Percentiles rank a stretch among this genome's conserved stretches.
These are phyloP conservation scores for Myotis lucifugus DNA, from an alignment of 2,113 vertebrate genomes.

Conservation along the genomic window DNA sequence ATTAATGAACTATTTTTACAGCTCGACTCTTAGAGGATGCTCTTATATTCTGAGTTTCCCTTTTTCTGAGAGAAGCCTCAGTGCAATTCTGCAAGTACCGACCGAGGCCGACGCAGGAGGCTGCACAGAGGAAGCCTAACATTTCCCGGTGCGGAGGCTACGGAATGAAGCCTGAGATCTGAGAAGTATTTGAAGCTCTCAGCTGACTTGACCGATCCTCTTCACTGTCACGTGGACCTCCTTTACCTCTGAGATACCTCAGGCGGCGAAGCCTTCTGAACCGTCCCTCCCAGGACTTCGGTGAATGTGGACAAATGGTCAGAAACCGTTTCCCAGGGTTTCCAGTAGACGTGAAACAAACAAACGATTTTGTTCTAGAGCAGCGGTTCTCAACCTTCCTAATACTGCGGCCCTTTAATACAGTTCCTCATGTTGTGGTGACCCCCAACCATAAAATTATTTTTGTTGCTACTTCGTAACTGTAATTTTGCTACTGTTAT, in stretches of 20 bases:
- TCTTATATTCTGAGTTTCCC: neutral
- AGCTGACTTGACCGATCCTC: neutral
- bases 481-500: no score
- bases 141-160: neutral
- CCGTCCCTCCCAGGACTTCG: neutral
- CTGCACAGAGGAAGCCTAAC: neutral
- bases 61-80: neutral
- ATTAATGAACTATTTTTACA: neutral
- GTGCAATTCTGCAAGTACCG: neutral
- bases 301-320: neutral
- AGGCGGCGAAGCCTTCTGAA: neutral
- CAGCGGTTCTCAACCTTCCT: no score
- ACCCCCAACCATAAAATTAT: no score
- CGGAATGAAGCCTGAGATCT: neutral
- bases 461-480: no score
- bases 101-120: neutral
- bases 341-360: neutral
- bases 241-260: neutral
- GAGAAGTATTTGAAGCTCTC: neutral
- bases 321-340: neutral
- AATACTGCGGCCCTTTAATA: no score
- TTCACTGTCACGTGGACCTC: neutral
- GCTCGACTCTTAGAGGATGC: neutral
- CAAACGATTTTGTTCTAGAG: neutral
- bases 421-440: no score